phyloP scores from a whole-genome alignment of 2,113 vertebrate genomes.

The Passer montanus region DNA sequence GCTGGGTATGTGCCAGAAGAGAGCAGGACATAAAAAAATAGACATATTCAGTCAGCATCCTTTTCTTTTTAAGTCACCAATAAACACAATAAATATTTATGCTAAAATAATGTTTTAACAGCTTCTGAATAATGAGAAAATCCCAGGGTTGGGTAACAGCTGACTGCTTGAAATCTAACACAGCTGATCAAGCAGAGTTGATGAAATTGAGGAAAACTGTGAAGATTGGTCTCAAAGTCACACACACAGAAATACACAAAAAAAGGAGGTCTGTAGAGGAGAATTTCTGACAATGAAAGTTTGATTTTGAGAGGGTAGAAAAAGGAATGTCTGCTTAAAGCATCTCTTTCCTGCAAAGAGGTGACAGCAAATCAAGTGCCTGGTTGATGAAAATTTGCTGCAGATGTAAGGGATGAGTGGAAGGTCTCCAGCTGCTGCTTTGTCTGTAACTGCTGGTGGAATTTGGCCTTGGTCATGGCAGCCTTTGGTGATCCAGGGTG shows the following conservation, averaged over 20 bases:
- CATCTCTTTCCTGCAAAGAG: not conserved
- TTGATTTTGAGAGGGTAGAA: not conserved
- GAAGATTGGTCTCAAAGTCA: not conserved
- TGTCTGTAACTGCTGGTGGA: rapidly evolving
- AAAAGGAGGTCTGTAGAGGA: not conserved
- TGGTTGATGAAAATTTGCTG: not conserved
- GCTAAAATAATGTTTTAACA: not conserved
- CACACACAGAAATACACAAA: not conserved
- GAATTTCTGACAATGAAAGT: not conserved
- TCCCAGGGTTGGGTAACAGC: not conserved
- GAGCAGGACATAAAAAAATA: not conserved
- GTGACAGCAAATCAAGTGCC: not conserved
- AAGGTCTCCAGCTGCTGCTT: not conserved
- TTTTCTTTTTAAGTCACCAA: not conserved
- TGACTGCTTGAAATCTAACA: not conserved
- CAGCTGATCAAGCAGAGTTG: not conserved
- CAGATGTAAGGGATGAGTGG: not conserved
- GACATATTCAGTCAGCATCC: not conserved
- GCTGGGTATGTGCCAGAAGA: not conserved
- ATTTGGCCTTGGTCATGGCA: rapidly evolving
- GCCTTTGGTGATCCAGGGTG: not conserved
- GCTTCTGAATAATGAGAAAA: not conserved
- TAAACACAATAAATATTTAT: not conserved
- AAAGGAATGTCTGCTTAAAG: not conserved
- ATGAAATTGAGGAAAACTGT: not conserved